Evolutionary conservation across 2,888 invertebrate genomes (phyloP).

Genomic region (Bugulina stolonifera): DNA sequence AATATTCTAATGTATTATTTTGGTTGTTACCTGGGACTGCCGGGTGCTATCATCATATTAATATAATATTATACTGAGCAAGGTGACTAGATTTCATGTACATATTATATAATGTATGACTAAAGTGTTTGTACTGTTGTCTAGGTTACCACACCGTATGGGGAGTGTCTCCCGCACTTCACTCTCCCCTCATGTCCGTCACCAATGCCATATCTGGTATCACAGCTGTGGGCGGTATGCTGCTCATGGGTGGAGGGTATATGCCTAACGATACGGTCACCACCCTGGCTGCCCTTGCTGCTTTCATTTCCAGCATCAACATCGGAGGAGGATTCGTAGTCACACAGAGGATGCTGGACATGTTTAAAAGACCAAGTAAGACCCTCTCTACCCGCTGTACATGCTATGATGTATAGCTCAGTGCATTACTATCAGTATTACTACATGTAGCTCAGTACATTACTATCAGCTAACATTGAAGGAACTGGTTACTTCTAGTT

Average conservation of each 20-base stretch:
- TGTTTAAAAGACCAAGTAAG: slow-evolving; percentile 66
- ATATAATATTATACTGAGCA: no score
- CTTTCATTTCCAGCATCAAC: slow-evolving; percentile 81
- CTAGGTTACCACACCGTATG: slow-evolving; percentile 78
- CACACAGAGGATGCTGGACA: slow-evolving; percentile 84
- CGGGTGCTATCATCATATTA: no score
- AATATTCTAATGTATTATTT: no score
- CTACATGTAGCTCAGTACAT: no score
- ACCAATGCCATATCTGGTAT: slow-evolving; percentile 87
- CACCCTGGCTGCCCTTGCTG: slow-evolving; percentile 73
- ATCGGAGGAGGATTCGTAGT: slow-evolving; percentile 85
- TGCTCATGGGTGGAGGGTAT: slow-evolving; percentile 78
- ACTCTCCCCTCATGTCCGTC: slow-evolving; percentile 86
- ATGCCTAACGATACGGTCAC: slow-evolving; percentile 65
- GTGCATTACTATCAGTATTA: no score
- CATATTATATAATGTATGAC: no score
- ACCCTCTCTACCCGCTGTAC: background rate
- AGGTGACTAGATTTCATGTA: no score
- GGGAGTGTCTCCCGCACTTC: slow-evolving; percentile 83
- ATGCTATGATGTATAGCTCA: no score
- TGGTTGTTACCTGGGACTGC: no score
- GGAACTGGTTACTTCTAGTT: no score
- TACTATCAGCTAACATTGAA: no score
- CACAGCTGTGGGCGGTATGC: slow-evolving; percentile 81
- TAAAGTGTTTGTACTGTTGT: slow-evolving; percentile 27